These are phyloP conservation scores for Andrena fulva DNA, from an alignment of 2,888 invertebrate genomes.

Conservation along the genomic window DNA sequence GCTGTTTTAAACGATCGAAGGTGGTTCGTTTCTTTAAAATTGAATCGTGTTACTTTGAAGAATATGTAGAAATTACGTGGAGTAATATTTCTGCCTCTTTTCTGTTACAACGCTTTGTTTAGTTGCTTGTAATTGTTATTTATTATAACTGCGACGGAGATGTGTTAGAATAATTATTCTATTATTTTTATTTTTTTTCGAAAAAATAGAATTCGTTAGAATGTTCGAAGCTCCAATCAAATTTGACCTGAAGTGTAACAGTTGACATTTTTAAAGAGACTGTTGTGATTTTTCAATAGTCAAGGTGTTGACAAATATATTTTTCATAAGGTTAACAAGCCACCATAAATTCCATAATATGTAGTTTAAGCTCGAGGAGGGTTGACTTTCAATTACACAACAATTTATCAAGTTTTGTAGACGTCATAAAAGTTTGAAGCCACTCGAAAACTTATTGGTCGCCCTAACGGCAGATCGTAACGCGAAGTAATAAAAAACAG, in stretches of 20 bases:
- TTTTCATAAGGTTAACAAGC: no score
- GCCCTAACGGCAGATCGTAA: neutral
- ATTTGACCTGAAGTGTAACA: no score
- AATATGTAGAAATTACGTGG: neutral
- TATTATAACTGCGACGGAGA: neutral
- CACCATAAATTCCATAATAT: no score
- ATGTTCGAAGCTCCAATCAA: no score
- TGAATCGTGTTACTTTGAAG: constrained; percentile 30
- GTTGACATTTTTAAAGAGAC: no score
- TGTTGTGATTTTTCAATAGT: no score
- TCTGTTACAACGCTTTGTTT: neutral
- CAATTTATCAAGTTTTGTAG: constrained; percentile 2
- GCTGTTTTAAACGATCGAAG: constrained; percentile 46
- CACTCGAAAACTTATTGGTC: neutral
- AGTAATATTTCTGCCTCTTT: neutral
- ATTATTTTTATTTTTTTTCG: neutral
- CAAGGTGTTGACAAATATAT: no score
- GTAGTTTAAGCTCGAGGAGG: neutral
- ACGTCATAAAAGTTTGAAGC: neutral
- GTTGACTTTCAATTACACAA: neutral
- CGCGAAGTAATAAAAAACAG: constrained; percentile 1
- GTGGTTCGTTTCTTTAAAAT: constrained; percentile 27
- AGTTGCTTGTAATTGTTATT: no score
- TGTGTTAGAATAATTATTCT: neutral
- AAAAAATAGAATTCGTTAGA: no score